phyloP scores from a whole-genome alignment of 2,797 vertebrate genomes.

The Gambusia yucatana region DNA sequence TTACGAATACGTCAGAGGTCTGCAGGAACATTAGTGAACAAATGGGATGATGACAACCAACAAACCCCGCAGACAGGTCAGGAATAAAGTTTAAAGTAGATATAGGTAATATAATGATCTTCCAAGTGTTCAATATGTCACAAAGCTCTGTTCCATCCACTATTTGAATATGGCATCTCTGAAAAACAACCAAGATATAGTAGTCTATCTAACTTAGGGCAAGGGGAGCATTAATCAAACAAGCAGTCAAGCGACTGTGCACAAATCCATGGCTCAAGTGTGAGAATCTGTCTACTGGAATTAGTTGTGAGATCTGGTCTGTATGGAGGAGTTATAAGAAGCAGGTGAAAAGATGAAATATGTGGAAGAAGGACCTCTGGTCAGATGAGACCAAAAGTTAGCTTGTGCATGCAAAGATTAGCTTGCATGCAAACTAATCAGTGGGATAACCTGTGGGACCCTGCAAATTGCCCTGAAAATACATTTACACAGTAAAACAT shows the following conservation, averaged over 20 bases:
- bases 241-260: neutral
- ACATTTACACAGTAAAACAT: neutral
- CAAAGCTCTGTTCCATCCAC: neutral
- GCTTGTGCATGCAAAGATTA: neutral
- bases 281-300: neutral
- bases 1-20: neutral
- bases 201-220: neutral
- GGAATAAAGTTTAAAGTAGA: neutral
- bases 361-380: neutral
- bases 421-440: no score
- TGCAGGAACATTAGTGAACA: neutral
- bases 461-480: neutral
- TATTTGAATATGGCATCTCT: neutral
- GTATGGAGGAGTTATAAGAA: neutral
- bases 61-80: neutral
- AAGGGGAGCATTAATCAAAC: neutral
- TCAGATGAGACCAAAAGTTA: neutral
- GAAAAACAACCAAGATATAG: neutral
- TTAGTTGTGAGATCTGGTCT: neutral
- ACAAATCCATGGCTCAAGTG: conserved; percentile 1
- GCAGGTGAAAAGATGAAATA: neutral
- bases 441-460: neutral
- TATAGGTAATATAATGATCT: neutral
- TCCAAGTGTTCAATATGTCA: neutral
- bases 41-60: neutral